Evolutionary conservation across 2,888 invertebrate species (phyloP).

Genomic region (Epinotia brunnichana): DNA sequence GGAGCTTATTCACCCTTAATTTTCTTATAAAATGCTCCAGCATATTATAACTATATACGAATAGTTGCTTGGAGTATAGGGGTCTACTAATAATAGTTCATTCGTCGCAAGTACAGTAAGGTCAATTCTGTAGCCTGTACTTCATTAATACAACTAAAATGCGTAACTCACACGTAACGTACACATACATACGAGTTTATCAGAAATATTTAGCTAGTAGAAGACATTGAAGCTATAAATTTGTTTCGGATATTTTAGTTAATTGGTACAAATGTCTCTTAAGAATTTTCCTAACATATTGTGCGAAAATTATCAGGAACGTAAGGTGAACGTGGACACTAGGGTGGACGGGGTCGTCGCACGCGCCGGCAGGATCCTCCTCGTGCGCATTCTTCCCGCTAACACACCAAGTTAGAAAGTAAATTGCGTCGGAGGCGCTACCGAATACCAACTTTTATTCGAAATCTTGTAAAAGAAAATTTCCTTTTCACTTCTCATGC

Average conservation of each 20-base stretch:
- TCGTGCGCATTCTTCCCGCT: slow-evolving; percentile 70
- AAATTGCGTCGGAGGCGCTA: slow-evolving; percentile 48
- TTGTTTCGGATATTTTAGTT: not conserved
- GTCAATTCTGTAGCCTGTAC: not conserved
- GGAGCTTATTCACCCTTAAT: no score
- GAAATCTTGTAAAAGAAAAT: not conserved
- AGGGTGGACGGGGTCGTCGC: slow-evolving; percentile 67
- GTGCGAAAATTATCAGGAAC: not conserved
- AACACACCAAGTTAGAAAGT: slow-evolving; percentile 47
- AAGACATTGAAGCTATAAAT: not conserved
- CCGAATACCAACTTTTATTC: slow-evolving; percentile 47
- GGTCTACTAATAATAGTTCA: not conserved
- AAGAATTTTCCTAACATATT: not conserved
- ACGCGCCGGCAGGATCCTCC: slow-evolving; percentile 67
- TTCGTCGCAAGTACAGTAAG: not conserved
- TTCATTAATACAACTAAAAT: not conserved
- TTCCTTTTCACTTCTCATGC: no score
- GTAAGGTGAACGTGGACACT: slow-evolving; percentile 47
- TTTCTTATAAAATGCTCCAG: no score
- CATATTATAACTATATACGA: not conserved
- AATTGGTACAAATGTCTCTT: not conserved
- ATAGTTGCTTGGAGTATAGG: not conserved
- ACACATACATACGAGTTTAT: not conserved
- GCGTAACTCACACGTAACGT: no score
- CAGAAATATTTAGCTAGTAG: not conserved